phyloP scores from a whole-genome alignment of 2,888 invertebrate genomes.

The Troglohyphantes excavatus region DNA sequence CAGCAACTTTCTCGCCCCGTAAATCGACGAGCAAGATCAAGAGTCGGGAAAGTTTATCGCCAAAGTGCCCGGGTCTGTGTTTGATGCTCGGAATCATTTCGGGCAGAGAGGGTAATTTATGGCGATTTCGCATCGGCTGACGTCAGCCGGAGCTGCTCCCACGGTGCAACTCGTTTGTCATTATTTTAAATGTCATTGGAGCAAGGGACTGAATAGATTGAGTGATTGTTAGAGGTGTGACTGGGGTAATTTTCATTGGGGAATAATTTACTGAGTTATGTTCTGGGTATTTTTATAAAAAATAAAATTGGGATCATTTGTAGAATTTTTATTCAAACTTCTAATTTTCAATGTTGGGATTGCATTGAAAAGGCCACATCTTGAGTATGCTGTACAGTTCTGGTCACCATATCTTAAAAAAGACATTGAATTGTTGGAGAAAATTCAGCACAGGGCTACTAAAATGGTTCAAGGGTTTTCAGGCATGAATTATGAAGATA shows the following conservation, averaged over 20 bases:
- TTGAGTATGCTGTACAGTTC: no score
- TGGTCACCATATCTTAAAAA: no score
- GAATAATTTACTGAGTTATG: no score
- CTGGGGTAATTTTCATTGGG: background rate
- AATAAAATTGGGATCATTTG: no score
- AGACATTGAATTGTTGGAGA: no score
- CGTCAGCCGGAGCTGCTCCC: background rate
- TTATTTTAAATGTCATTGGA: background rate
- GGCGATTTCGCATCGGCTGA: background rate
- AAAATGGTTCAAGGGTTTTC: no score
- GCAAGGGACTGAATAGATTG: background rate
- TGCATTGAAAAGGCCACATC: no score
- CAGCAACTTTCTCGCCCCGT: background rate
- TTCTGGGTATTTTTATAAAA: no score
- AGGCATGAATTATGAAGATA: no score
- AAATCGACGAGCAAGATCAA: conserved; percentile 7
- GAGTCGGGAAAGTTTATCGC: conserved; percentile 5
- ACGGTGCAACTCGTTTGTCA: background rate
- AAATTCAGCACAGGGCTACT: no score
- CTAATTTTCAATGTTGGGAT: no score
- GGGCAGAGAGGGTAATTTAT: background rate
- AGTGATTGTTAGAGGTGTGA: background rate
- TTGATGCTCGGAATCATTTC: conserved; percentile 5
- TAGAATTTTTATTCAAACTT: no score
- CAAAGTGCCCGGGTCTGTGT: background rate